Evolutionary conservation across 2,797 vertebrate genomes (phyloP).

Genomic region (Lophius americanus): DNA sequence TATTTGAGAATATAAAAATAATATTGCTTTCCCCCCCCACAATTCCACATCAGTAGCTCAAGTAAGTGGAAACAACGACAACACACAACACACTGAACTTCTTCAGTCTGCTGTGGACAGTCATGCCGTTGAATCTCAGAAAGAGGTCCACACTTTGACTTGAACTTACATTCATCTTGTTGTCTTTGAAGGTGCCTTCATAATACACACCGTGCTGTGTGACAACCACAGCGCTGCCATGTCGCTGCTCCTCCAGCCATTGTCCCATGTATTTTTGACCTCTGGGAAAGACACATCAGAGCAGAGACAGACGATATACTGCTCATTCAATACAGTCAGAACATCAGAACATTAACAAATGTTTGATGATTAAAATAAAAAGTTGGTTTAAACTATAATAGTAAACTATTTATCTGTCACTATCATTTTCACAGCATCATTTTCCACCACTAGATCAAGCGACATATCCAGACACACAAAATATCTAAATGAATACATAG

Average conservation of each 20-base stretch:
- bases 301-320: background rate
- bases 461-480: too few relatives aligned
- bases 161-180: constrained; percentile 94
- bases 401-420: background rate
- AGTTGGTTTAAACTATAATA: background rate
- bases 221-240: constrained; percentile 90
- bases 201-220: constrained; percentile 94
- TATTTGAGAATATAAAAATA: background rate
- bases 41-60: background rate
- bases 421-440: background rate
- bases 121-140: background rate
- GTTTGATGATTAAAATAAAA: background rate
- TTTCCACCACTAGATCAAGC: too few relatives aligned
- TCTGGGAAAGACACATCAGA: constrained; percentile 68
- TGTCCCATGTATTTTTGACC: constrained; percentile 97
- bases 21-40: background rate
- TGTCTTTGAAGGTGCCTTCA: constrained; percentile 91
- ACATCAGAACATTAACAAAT: background rate
- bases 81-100: too few relatives aligned
- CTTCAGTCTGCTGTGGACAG: background rate
- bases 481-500: background rate
- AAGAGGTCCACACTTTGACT: background rate
- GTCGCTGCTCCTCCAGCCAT: constrained; percentile 92
- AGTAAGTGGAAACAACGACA: too few relatives aligned
- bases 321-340: background rate